Conservation (phyloP, 2,113 vertebrate species). For the Amblyopsis rosae region DNA sequence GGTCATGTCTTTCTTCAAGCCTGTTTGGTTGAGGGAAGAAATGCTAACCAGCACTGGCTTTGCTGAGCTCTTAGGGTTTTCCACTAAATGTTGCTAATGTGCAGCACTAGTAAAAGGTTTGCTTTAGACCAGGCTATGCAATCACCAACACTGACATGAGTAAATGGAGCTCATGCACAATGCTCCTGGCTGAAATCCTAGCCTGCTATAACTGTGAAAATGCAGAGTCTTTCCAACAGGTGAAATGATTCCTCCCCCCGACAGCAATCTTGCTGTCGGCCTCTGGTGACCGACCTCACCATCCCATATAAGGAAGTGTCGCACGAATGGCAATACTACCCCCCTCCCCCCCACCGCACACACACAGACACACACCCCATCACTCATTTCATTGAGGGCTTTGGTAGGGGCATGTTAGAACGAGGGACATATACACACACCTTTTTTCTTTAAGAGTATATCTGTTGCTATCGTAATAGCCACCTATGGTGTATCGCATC, state of each 20-base stretch:
- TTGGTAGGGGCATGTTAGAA: conserved; percentile 36
- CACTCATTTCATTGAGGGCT: background rate
- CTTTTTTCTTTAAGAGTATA: conserved; percentile 2
- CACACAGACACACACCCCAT: background rate
- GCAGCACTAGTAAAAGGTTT: background rate
- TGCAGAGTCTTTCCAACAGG: conserved; percentile 35
- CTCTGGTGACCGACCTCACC: conserved; percentile 7
- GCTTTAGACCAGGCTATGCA: background rate
- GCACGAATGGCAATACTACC: conserved; percentile 33
- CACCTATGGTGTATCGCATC: background rate
- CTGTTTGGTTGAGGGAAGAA: background rate
- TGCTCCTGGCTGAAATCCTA: conserved; percentile 6
- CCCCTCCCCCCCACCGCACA: conserved; percentile 10
- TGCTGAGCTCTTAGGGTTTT: background rate
- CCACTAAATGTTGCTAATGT: background rate
- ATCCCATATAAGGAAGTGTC: conserved; percentile 68
- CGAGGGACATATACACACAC: conserved; percentile 23
- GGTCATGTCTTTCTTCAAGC: conserved; percentile 1
- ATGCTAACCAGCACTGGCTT: background rate
- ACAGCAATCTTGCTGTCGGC: background rate
- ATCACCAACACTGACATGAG: background rate
- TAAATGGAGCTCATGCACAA: background rate
- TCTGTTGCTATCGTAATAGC: conserved; percentile 16
- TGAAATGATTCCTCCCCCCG: conserved; percentile 18
- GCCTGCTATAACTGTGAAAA: conserved; percentile 8